phyloP scores from a whole-genome alignment of 2,888 invertebrate genomes.

The Lucinisca nassula region DNA sequence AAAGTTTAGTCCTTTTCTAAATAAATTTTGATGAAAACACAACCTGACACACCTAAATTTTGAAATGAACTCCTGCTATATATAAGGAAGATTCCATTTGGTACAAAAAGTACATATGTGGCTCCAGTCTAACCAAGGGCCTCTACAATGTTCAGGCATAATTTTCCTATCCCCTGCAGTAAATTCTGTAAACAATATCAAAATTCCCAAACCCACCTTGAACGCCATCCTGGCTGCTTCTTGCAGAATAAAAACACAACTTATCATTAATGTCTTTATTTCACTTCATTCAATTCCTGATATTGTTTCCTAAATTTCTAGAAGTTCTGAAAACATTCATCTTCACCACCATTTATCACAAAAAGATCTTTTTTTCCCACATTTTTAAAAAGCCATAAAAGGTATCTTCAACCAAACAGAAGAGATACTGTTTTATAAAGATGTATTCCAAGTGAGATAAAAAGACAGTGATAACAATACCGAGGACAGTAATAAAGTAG shows the following conservation, averaged over 20 bases:
- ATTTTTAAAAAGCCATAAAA: background rate
- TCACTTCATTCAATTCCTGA: background rate
- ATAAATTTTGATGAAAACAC: too few species aligned
- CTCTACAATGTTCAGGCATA: too few species aligned
- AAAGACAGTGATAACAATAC: background rate
- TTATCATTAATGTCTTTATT: background rate
- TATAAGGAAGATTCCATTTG: too few species aligned
- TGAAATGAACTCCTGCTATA: too few species aligned
- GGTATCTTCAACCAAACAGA: background rate
- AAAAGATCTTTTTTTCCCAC: conserved; percentile 1
- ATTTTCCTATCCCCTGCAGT: too few species aligned
- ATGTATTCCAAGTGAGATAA: background rate
- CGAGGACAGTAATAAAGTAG: background rate
- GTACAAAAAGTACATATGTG: too few species aligned
- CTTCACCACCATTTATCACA: too few species aligned
- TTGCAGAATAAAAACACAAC: background rate
- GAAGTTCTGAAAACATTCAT: background rate
- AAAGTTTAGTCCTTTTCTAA: too few species aligned
- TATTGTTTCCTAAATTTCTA: background rate
- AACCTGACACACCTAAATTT: too few species aligned
- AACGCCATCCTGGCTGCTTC: background rate
- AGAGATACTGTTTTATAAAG: background rate
- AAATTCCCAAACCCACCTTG: background rate
- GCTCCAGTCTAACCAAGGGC: too few species aligned
- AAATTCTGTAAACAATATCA: background rate